phyloP scores from a whole-genome alignment of 1,140 invertebrate genomes.

The Palaemon carinicauda region DNA sequence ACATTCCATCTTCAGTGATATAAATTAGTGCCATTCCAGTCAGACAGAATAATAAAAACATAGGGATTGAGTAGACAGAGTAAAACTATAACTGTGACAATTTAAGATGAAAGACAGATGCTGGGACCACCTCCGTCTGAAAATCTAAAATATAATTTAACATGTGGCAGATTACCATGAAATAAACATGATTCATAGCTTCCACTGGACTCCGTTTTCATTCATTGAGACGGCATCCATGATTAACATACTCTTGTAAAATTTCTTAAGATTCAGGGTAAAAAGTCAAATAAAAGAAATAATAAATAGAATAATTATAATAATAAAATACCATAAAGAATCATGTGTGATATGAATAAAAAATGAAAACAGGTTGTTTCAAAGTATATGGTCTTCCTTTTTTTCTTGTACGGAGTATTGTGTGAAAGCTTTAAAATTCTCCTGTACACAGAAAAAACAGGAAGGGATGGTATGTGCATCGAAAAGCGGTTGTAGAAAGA shows the following conservation, averaged over 20 bases:
- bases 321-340: too few relatives aligned
- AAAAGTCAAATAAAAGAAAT: not conserved
- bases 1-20: conserved; percentile 1
- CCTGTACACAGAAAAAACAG: conserved; percentile 28
- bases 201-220: not conserved
- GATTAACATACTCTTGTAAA: not conserved
- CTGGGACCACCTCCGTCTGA: conserved; percentile 32
- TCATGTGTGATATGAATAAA: too few relatives aligned
- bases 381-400: not conserved
- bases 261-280: not conserved
- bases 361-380: not conserved
- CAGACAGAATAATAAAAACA: not conserved
- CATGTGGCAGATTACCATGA: not conserved
- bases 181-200: not conserved
- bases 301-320: too few relatives aligned
- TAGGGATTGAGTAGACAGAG: not conserved
- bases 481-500: not conserved
- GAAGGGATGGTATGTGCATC: not conserved
- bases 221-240: not conserved
- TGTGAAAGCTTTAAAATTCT: not conserved
- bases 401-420: conserved; percentile 5
- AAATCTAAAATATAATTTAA: conserved; percentile 12
- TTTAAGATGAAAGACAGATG: not conserved
- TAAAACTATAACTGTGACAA: not conserved
- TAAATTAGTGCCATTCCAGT: conserved; percentile 20